phyloP scores from a whole-genome alignment of 1,140 invertebrate species.

The Protaetia brevitarsis region DNA sequence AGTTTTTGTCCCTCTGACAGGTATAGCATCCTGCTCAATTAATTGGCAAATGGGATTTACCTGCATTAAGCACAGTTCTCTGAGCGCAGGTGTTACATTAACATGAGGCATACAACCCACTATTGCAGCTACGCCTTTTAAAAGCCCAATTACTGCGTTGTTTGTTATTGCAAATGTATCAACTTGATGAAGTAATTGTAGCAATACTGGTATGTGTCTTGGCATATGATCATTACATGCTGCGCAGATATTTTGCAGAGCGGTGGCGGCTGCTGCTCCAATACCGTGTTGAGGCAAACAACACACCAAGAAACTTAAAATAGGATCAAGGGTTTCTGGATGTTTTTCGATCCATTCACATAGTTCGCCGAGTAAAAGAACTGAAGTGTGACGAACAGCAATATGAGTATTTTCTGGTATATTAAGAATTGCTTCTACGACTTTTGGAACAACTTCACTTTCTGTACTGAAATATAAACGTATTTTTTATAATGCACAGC shows the following conservation, averaged over 20 bases:
- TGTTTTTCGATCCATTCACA: slow-evolving; percentile 95
- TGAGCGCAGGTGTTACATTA: slow-evolving; percentile 68
- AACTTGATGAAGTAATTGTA: slow-evolving; percentile 75
- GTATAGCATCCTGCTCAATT: slow-evolving; percentile 51
- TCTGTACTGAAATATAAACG: slow-evolving; percentile 85
- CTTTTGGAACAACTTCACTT: slow-evolving; percentile 87
- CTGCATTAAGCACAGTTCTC: slow-evolving; percentile 76
- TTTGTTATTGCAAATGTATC: slow-evolving; percentile 78
- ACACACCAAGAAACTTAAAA: slow-evolving; percentile 74
- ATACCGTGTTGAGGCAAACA: slow-evolving; percentile 73
- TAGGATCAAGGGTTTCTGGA: slow-evolving; percentile 72
- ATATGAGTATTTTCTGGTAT: slow-evolving; percentile 82
- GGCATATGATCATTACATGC: slow-evolving; percentile 78
- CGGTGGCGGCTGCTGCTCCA: slow-evolving; percentile 71
- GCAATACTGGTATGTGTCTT: slow-evolving; percentile 74
- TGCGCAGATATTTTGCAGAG: slow-evolving; percentile 72
- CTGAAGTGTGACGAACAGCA: slow-evolving; percentile 84
- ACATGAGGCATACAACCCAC: slow-evolving; percentile 56
- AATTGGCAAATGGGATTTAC: slow-evolving; percentile 64
- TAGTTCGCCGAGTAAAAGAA: slow-evolving; percentile 86
- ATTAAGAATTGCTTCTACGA: slow-evolving; percentile 85
- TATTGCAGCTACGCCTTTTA: slow-evolving; percentile 65
- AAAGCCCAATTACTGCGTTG: slow-evolving; percentile 75
- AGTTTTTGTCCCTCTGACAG: slow-evolving; percentile 52
- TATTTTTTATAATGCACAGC: too few species aligned